Conservation (phyloP, 1,140 invertebrate species). For the Eupristina koningsbergeri region DNA sequence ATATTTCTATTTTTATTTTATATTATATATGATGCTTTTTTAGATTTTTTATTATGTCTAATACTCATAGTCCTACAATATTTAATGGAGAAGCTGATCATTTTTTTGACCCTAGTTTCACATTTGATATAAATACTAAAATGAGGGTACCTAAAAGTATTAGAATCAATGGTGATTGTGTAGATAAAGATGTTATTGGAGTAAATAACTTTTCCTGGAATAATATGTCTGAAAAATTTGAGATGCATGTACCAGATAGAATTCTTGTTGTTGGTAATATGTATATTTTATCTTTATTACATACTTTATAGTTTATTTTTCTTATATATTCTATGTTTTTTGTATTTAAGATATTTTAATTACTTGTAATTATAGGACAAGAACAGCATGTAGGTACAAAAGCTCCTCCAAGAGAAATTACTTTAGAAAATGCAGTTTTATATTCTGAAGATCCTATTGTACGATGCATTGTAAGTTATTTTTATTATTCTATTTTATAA, state of each 20-base stretch:
- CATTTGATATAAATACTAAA: constrained; percentile 82
- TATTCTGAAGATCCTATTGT: constrained; percentile 79
- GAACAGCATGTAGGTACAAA: constrained; percentile 87
- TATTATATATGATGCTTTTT: too few species aligned
- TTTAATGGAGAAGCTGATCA: constrained; percentile 78
- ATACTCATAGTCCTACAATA: constrained; percentile 75
- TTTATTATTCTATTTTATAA: too few species aligned
- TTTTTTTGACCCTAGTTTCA: constrained; percentile 81
- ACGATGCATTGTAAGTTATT: constrained; percentile 76
- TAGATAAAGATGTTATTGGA: constrained; percentile 75
- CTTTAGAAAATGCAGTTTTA: constrained; percentile 85
- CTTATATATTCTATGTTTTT: background rate
- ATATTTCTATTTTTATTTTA: too few species aligned
- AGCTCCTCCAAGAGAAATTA: constrained; percentile 86
- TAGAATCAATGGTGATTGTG: constrained; percentile 79
- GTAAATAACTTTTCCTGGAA: constrained; percentile 79
- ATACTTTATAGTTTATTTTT: background rate
- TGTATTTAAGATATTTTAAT: background rate
- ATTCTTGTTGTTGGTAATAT: constrained; percentile 89
- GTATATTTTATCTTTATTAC: constrained; percentile 58
- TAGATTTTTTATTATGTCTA: constrained; percentile 24
- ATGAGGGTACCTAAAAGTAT: constrained; percentile 88
- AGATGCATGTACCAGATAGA: constrained; percentile 92
- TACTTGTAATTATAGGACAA: constrained; percentile 74
- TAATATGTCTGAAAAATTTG: constrained; percentile 78